Evolutionary conservation across 2,888 invertebrate genomes (phyloP).

Genomic region (Drosophila mimica): DNA sequence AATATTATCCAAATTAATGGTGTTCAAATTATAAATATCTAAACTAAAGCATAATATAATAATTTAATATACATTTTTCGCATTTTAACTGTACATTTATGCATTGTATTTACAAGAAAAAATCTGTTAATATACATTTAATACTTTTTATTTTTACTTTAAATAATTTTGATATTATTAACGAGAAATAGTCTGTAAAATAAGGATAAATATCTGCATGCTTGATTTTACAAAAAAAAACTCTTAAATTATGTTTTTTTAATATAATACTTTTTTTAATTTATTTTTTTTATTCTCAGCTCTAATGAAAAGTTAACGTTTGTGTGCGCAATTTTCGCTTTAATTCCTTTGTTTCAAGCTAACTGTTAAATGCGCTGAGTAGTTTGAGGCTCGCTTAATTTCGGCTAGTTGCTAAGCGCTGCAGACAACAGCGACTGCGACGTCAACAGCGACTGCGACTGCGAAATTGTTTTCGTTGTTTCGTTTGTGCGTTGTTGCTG

Average conservation of each 20-base stretch:
- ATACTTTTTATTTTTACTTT: fast-evolving
- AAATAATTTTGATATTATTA: neutral
- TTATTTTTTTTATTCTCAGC: neutral
- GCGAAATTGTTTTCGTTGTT: conserved; percentile 31
- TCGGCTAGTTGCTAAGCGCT: conserved; percentile 36
- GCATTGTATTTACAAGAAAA: neutral
- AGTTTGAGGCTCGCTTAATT: conserved; percentile 22
- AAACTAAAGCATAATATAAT: neutral
- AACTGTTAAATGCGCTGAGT: conserved; percentile 22
- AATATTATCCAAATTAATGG: neutral
- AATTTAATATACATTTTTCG: neutral
- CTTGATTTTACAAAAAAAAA: neutral
- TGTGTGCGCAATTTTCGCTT: neutral
- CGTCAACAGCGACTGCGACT: neutral
- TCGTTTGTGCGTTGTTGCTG: conserved; percentile 14
- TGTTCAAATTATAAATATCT: neutral
- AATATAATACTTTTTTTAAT: neutral
- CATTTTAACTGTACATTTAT: neutral
- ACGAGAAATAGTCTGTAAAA: neutral
- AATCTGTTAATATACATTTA: neutral
- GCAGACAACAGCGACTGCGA: conserved; percentile 3
- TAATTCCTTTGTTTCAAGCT: conserved; percentile 1
- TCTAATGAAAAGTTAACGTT: neutral
- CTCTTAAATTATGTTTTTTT: neutral
- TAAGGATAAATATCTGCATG: neutral